Percentiles rank a stretch among this genome's conserved stretches.
These are phyloP conservation scores for Choloepus didactylus DNA, from an alignment of 2,797 vertebrate genomes.

Conservation along the genomic window DNA sequence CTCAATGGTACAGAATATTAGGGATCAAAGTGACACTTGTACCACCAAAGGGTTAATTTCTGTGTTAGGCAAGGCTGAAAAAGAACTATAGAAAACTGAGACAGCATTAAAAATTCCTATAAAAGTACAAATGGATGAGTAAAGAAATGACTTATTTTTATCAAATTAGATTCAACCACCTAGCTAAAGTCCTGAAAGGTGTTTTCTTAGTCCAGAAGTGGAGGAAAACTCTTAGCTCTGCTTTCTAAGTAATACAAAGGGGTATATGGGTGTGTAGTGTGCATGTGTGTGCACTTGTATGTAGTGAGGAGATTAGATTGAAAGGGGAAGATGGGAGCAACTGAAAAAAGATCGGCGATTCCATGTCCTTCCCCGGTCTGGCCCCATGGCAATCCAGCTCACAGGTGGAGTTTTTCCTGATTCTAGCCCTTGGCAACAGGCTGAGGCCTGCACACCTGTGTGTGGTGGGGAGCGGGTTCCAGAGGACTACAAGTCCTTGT, in stretches of 20 bases:
- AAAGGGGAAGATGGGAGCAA: fast-evolving
- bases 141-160: too few relatives aligned
- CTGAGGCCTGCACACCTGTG: neutral
- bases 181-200: too few relatives aligned
- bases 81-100: too few relatives aligned
- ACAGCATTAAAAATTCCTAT: too few relatives aligned
- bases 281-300: neutral
- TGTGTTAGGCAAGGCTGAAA: neutral
- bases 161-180: too few relatives aligned
- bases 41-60: neutral
- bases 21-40: neutral
- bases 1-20: neutral
- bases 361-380: neutral
- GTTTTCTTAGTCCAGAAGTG: neutral
- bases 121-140: neutral
- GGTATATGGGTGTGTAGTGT: fast-evolving
- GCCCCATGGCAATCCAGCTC: neutral
- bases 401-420: neutral
- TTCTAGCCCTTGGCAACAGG: neutral
- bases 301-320: fast-evolving
- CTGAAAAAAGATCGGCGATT: neutral
- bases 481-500: neutral
- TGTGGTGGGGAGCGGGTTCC: fast-evolving
- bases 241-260: fast-evolving
- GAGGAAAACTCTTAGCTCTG: neutral